phyloP scores from a whole-genome alignment of 64 coral and sea anemone species.

The Montipora capricornis region DNA sequence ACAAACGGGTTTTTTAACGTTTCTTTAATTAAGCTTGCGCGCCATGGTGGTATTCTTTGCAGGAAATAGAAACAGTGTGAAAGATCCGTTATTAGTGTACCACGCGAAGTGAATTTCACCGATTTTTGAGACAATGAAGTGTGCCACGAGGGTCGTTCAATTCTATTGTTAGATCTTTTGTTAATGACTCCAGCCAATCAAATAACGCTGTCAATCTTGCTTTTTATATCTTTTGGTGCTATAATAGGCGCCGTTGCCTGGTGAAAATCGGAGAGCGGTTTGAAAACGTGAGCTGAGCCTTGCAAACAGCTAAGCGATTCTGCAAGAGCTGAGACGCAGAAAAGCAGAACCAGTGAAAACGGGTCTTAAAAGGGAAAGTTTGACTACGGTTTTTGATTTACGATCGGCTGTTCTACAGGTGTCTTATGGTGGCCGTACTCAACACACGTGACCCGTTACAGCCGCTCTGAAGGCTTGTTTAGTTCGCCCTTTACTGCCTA shows the following conservation, averaged over 20 bases:
- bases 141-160: slow-evolving; percentile 91
- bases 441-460: slow-evolving; percentile 80
- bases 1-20: slow-evolving; percentile 42
- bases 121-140: slow-evolving; percentile 82
- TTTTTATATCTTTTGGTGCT: slow-evolving; percentile 8
- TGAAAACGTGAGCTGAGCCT: slow-evolving; percentile 48
- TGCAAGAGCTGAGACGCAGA: slow-evolving; percentile 32
- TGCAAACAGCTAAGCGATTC: slow-evolving; percentile 42
- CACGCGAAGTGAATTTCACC: slow-evolving; percentile 28
- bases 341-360: slow-evolving; percentile 69
- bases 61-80: neutral
- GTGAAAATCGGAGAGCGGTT: slow-evolving; percentile 59
- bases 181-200: slow-evolving; percentile 79
- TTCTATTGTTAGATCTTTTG: slow-evolving; percentile 91
- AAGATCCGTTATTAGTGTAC: slow-evolving; percentile 46
- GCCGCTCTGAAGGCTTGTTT: slow-evolving; percentile 35
- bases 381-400: slow-evolving; percentile 78
- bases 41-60: neutral
- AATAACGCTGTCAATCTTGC: slow-evolving; percentile 59
- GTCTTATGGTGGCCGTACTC: slow-evolving; percentile 42
- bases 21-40: neutral
- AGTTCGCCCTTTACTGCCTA: slow-evolving; percentile 64
- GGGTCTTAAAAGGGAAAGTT: slow-evolving; percentile 66
- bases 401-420: slow-evolving; percentile 79
- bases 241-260: slow-evolving; percentile 15